Evolutionary conservation across 2,888 invertebrate species (phyloP), one percentile per base, ranked within the genome.

Genomic region (Sphaerophoria rueppellii): DNA sequence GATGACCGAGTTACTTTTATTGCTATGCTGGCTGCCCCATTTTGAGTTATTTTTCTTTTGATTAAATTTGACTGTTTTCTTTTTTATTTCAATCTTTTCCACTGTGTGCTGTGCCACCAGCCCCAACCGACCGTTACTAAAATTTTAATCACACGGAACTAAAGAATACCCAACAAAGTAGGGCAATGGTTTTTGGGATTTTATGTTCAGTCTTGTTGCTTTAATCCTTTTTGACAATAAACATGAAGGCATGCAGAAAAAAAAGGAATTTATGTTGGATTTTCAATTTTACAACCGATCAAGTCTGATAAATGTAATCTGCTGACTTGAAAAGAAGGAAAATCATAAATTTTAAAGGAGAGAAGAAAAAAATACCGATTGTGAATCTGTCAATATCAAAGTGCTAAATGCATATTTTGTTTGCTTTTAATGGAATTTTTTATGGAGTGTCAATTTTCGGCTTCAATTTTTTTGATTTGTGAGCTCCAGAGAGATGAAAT

Each of bases 41-140:
- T 46, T 43, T 35, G 11, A 37, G 63, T 60, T 69, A 11, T 43
- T 7, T 43, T 43, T 43, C 12, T 82, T 70, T 82, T 73, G 69
- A 82, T 82, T 82, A 67, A 63, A 69, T 70, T 74, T 63, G 73
- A 69, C 43, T 65, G 60, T 73, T 70, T 74, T 16, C 5, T 50
- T 48, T 57, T 35, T 57, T 57, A 14, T 14, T 34, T 34, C 4
- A 9, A 24, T 24, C 1, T 24, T 24, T 24, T 24, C 24, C 24
- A 24, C 24, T 24, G 24, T 9, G 43, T 9, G 4, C 43, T 43
- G 43, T 43, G 43, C 43, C 43, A 43, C 43, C 43, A 58, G 24
- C 16, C 16, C 37, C 52, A 65, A 35, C 40, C 52, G 3, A 72
- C 77, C 55, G 72, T 73, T 60, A 82, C 60, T 72, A 37, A 60